These are phyloP conservation scores for Drosophila merina DNA, from an alignment of 2,888 invertebrate species.

Conservation along the genomic window DNA sequence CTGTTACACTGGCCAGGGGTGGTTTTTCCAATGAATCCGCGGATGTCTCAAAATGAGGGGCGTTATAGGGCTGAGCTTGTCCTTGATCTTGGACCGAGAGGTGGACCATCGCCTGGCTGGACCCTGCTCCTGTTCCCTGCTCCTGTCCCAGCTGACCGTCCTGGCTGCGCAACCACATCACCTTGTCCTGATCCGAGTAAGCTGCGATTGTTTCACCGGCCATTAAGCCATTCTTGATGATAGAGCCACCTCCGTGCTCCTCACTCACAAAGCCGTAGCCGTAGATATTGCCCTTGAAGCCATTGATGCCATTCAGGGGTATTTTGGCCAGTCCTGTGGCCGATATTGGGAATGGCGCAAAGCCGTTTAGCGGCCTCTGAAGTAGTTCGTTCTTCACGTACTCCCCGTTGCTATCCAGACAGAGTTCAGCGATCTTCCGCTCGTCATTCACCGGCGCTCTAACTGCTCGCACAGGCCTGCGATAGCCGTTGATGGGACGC, in stretches of 20 bases:
- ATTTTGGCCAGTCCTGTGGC: constrained; percentile 9
- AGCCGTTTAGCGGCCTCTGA: constrained; percentile 5
- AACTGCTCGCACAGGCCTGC: not conserved
- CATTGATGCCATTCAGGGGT: not conserved
- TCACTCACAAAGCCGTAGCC: not conserved
- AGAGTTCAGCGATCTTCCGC: constrained; percentile 16
- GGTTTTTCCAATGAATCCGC: not conserved
- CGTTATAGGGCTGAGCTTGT: not conserved
- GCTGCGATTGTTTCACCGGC: not conserved
- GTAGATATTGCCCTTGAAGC: not conserved
- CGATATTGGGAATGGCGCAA: not conserved
- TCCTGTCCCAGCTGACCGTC: not conserved
- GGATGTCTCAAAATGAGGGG: not conserved
- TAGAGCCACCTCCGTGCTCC: not conserved
- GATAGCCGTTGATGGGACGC: constrained; percentile 1
- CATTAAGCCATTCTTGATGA: constrained; percentile 9
- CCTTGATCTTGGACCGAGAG: not conserved
- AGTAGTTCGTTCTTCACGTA: constrained; percentile 29
- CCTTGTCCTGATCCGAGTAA: constrained; percentile 10
- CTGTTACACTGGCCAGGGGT: constrained; percentile 6
- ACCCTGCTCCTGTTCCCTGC: not conserved
- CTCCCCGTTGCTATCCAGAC: constrained; percentile 33
- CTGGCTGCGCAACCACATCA: constrained; percentile 5
- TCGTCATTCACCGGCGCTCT: not conserved
- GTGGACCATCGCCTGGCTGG: not conserved